These are phyloP conservation scores for Idaea straminata DNA, from an alignment of 2,888 invertebrate genomes.

Conservation along the genomic window DNA sequence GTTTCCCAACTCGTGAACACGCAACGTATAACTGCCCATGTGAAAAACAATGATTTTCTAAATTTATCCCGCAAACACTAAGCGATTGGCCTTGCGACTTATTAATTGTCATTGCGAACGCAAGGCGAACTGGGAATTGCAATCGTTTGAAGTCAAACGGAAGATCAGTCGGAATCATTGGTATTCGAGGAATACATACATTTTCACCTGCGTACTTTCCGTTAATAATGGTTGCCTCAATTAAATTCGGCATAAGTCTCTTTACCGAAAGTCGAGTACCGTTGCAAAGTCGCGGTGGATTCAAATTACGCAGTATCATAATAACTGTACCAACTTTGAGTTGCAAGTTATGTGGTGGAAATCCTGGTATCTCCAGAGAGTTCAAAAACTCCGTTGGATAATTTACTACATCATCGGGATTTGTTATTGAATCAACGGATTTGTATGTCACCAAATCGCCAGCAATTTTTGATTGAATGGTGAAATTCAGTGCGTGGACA, in stretches of 20 bases:
- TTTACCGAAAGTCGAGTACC: slow-evolving; percentile 27
- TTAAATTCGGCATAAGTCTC: slow-evolving; percentile 29
- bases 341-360: slow-evolving; percentile 31
- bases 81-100: slow-evolving; percentile 13
- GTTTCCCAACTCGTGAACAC: slow-evolving; percentile 10
- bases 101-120: slow-evolving; percentile 6
- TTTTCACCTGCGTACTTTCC: slow-evolving; percentile 14
- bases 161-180: slow-evolving; percentile 8
- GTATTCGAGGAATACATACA: slow-evolving; percentile 5
- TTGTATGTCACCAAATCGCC: slow-evolving; percentile 22
- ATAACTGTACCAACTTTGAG: slow-evolving; percentile 35
- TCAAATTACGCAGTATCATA: slow-evolving; percentile 32
- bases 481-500: slow-evolving; percentile 32
- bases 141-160: slow-evolving; percentile 9
- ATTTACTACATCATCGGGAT: slow-evolving; percentile 14
- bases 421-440: slow-evolving; percentile 30
- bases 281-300: slow-evolving; percentile 30
- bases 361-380: slow-evolving; percentile 32
- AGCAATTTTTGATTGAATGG: slow-evolving; percentile 26
- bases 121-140: slow-evolving; percentile 9
- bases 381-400: slow-evolving; percentile 34
- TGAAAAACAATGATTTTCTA: slow-evolving; percentile 15
- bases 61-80: slow-evolving; percentile 10
- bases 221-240: slow-evolving; percentile 23
- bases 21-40: slow-evolving; percentile 19